These are phyloP conservation scores for Anadara kagoshimensis DNA, from an alignment of 1,140 invertebrate species.

Conservation along the genomic window DNA sequence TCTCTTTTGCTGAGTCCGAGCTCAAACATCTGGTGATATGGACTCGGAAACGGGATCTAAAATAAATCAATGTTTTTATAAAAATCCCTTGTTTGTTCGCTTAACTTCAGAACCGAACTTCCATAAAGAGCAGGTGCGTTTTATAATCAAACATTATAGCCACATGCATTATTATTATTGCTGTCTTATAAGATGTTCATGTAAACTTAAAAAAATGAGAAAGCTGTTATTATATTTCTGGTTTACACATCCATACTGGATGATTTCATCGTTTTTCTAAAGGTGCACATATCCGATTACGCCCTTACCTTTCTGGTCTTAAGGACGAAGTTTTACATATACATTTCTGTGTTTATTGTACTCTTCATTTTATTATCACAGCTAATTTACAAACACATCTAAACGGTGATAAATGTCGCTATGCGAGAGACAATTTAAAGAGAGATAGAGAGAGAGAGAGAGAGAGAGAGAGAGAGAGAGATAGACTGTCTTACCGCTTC, in stretches of 20 bases:
- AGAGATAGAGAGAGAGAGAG: too few relatives aligned
- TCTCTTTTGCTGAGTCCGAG: constrained; percentile 43
- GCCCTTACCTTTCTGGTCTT: too few relatives aligned
- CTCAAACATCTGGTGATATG: constrained; percentile 61
- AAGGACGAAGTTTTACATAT: too few relatives aligned
- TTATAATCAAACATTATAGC: neutral
- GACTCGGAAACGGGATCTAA: constrained; percentile 54
- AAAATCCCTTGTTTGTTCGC: neutral
- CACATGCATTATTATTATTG: neutral
- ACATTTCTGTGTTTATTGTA: too few relatives aligned
- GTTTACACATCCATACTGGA: neutral
- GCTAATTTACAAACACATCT: too few relatives aligned
- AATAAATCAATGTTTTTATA: constrained; percentile 11
- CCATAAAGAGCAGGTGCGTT: neutral
- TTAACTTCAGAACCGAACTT: neutral
- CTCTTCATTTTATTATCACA: too few relatives aligned
- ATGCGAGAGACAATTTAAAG: too few relatives aligned
- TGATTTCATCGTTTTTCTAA: too few relatives aligned
- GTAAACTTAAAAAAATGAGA: neutral
- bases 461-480: neutral
- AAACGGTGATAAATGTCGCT: too few relatives aligned
- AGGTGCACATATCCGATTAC: too few relatives aligned
- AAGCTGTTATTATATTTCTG: neutral
- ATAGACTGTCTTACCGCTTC: neutral
- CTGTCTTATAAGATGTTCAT: neutral